Evolutionary conservation across 2,113 vertebrate genomes (phyloP).

Genomic region (Noctilio leporinus): DNA sequence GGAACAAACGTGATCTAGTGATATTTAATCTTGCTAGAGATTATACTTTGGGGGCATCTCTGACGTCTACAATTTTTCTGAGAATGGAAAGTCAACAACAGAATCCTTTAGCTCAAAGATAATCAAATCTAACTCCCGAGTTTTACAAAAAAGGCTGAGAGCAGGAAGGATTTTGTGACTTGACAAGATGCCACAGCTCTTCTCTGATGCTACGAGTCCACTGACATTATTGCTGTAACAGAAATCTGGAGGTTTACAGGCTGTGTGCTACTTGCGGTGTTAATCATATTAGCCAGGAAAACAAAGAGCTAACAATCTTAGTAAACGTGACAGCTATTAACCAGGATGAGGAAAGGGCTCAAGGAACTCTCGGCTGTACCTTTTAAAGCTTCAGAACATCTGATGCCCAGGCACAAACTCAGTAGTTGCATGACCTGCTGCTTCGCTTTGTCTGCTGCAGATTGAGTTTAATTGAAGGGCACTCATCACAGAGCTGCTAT

Average conservation of each 20-base stretch:
- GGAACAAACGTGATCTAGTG: conserved; percentile 10
- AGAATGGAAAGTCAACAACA: conserved; percentile 53
- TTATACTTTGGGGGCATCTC: conserved; percentile 41
- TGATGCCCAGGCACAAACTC: neutral
- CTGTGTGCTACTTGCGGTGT: neutral
- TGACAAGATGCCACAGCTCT: neutral
- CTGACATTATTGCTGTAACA: neutral
- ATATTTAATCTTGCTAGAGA: conserved; percentile 61
- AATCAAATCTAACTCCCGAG: conserved; percentile 41
- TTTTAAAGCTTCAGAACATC: neutral
- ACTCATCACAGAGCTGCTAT: neutral
- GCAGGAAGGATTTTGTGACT: conserved; percentile 20
- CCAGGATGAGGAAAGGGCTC: neutral
- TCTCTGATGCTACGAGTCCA: neutral
- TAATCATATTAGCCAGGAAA: conserved; percentile 45
- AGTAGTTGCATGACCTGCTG: neutral
- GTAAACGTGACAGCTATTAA: conserved; percentile 33
- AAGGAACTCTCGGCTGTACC: neutral
- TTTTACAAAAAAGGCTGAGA: conserved; percentile 18
- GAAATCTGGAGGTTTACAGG: neutral
- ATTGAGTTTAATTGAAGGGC: neutral
- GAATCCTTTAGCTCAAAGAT: conserved; percentile 45
- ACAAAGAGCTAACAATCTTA: conserved; percentile 22
- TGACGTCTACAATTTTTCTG: conserved; percentile 29
- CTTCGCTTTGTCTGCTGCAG: neutral